phyloP scores from a whole-genome alignment of 2,113 vertebrate genomes.

The Nerophis lumbriciformis region DNA sequence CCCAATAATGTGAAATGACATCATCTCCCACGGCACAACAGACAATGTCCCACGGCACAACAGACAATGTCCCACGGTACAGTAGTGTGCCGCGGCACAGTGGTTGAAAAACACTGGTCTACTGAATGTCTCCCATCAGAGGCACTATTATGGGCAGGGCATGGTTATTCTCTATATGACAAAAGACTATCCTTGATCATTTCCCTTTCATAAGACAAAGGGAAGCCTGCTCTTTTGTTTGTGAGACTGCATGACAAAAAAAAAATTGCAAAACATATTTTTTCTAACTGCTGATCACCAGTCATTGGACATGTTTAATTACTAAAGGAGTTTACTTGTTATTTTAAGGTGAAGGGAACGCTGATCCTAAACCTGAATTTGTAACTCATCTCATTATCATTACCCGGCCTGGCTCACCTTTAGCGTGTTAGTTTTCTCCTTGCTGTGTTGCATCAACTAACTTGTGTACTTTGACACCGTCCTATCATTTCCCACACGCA shows the following conservation, averaged over 20 bases:
- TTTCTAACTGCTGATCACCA: too few species aligned
- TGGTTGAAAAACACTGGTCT: background rate
- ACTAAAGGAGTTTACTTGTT: background rate
- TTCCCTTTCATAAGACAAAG: too few species aligned
- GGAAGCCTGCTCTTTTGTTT: background rate
- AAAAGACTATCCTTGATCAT: background rate
- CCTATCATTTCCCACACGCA: slow-evolving; percentile 7
- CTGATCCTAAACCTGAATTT: background rate
- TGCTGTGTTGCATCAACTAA: slow-evolving; percentile 11
- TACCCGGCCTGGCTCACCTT: slow-evolving; percentile 58
- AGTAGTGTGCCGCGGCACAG: too few species aligned
- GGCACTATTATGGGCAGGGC: slow-evolving; percentile 2
- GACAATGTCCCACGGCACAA: too few species aligned
- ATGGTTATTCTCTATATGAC: background rate
- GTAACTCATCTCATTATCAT: slow-evolving; percentile 51
- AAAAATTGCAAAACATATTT: too few species aligned
- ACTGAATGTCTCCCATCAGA: slow-evolving; percentile 9
- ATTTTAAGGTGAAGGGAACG: background rate
- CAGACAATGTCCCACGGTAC: too few species aligned
- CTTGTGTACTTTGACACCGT: slow-evolving; percentile 11
- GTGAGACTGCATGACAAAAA: background rate
- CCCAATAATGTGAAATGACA: too few species aligned
- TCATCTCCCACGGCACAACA: too few species aligned
- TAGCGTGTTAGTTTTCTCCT: slow-evolving; percentile 9
- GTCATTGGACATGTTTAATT: background rate